Percentiles rank a stretch among this genome's conserved stretches.
Evolutionary conservation across 1,140 invertebrate genomes (phyloP).

Genomic region (Hormaphis cornu): DNA sequence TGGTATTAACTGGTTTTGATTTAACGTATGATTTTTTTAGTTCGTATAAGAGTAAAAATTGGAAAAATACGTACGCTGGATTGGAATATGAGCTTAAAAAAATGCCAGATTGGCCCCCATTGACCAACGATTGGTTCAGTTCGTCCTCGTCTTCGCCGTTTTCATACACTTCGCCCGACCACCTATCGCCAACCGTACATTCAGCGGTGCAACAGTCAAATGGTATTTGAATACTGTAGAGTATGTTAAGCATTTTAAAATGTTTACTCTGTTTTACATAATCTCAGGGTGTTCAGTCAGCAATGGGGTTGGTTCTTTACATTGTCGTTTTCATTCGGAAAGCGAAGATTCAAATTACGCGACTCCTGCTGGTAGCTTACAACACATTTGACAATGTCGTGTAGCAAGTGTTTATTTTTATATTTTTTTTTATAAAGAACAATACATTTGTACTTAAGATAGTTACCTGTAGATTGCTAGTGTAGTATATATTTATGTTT

Average conservation of each 20-base stretch:
- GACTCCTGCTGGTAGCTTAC: slow-evolving; percentile 23
- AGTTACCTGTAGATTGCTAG: slow-evolving; percentile 20
- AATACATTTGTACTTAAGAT: slow-evolving; percentile 23
- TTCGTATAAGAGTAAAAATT: slow-evolving; percentile 14
- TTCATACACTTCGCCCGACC: slow-evolving; percentile 19
- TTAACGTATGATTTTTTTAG: not conserved
- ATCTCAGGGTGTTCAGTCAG: not conserved
- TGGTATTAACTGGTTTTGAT: not conserved
- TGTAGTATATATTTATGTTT: not conserved
- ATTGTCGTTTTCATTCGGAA: slow-evolving; percentile 15
- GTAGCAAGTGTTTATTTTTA: too few relatives aligned
- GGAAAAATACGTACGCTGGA: slow-evolving; percentile 10
- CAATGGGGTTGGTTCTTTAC: not conserved
- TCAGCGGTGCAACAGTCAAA: slow-evolving; percentile 1
- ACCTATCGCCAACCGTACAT: not conserved
- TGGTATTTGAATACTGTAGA: slow-evolving; percentile 2
- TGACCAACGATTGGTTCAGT: slow-evolving; percentile 16
- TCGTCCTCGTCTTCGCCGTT: slow-evolving; percentile 13
- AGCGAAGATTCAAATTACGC: slow-evolving; percentile 26
- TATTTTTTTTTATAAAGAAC: not conserved
- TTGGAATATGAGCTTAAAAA: slow-evolving; percentile 6
- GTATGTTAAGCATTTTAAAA: not conserved
- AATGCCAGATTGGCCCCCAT: slow-evolving; percentile 11
- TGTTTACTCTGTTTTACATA: not conserved
- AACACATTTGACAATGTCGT: slow-evolving; percentile 18